Percentiles rank a stretch among this genome's conserved stretches.
Evolutionary conservation across 2,797 vertebrate genomes (phyloP).

Genomic region (Melanotaenia trifasciata): DNA sequence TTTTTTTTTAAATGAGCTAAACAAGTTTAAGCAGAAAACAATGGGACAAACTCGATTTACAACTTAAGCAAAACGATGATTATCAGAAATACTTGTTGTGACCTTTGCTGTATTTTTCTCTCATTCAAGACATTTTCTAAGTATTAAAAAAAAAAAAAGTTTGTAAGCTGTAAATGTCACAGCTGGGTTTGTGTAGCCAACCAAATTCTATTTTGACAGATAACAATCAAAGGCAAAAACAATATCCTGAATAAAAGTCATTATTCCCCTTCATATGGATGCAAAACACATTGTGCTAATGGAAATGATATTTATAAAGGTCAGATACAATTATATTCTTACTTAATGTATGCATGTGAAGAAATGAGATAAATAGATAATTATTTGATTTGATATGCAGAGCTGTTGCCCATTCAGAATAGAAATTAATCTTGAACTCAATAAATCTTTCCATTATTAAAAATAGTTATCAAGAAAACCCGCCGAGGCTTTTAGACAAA

Average conservation of each 20-base stretch:
- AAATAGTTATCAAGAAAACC: neutral
- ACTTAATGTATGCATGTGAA: neutral
- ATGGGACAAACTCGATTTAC: neutral
- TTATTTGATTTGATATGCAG: neutral
- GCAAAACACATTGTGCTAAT: neutral
- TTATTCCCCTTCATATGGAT: neutral
- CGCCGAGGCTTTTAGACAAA: neutral
- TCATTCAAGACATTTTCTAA: neutral
- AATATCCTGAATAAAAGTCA: neutral
- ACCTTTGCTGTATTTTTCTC: neutral
- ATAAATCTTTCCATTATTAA: neutral
- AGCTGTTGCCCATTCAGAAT: neutral
- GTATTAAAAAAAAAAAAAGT: neutral
- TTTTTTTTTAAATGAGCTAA: neutral
- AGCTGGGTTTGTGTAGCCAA: neutral
- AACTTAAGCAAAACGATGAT: neutral
- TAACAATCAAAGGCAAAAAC: no score
- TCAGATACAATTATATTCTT: neutral
- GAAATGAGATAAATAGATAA: neutral
- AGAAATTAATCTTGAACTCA: neutral
- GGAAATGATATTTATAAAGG: neutral
- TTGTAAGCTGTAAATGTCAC: neutral
- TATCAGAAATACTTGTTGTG: neutral
- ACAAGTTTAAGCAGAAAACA: neutral
- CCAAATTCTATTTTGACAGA: neutral